phyloP scores from a whole-genome alignment of 2,797 vertebrate species.

The Lepilemur ruficaudatus region DNA sequence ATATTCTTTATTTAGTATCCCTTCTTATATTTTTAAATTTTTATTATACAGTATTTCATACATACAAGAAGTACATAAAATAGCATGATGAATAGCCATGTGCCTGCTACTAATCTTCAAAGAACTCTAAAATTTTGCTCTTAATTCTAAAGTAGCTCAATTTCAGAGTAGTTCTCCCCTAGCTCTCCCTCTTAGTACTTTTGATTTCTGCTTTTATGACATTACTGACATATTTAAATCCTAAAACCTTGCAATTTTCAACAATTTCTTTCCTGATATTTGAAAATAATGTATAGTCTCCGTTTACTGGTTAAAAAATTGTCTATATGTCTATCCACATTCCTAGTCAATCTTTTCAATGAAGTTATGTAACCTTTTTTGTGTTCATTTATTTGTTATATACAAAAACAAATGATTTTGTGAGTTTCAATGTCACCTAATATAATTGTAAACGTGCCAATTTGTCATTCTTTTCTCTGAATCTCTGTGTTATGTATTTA shows the following conservation, averaged over 20 bases:
- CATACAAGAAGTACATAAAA: background rate
- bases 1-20: background rate
- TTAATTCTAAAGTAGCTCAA: background rate
- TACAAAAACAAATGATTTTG: background rate
- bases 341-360: background rate
- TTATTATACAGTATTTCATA: background rate
- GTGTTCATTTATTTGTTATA: background rate
- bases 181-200: background rate
- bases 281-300: background rate
- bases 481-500: background rate
- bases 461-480: background rate
- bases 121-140: background rate
- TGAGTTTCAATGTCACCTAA: background rate
- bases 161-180: background rate
- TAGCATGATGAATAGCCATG: background rate
- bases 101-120: background rate
- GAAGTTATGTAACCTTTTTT: background rate
- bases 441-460: background rate
- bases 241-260: background rate
- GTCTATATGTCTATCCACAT: background rate
- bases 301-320: background rate
- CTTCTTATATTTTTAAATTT: background rate
- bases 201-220: background rate
- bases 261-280: background rate
- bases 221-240: background rate